Conservation (phyloP, 2,113 vertebrate genomes). For the Forbesichthys papilliferus region DNA sequence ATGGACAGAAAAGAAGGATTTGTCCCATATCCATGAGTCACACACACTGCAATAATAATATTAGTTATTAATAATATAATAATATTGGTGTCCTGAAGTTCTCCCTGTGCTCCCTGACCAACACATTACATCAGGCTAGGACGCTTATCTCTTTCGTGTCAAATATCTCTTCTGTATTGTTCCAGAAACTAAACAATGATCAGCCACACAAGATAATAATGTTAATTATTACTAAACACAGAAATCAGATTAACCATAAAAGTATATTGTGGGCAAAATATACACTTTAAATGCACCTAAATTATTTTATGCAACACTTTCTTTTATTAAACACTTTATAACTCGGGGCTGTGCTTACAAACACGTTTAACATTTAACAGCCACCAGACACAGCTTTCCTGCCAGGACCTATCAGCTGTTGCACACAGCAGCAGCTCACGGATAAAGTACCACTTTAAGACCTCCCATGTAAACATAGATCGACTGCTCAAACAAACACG, state of each 20-base stretch:
- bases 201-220: conserved; percentile 17
- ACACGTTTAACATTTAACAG: background rate
- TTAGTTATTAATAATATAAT: too few species aligned
- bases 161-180: conserved; percentile 22
- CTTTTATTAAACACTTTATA: conserved; percentile 10
- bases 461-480: background rate
- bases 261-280: conserved; percentile 1
- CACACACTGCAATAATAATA: conserved; percentile 19
- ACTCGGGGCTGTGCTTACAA: background rate
- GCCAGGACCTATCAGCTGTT: background rate
- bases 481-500: conserved; percentile 4
- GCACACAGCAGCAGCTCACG: background rate
- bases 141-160: conserved; percentile 19
- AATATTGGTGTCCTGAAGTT: conserved; percentile 34
- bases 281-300: conserved; percentile 45
- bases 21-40: conserved; percentile 53
- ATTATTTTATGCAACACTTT: conserved; percentile 13
- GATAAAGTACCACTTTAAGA: background rate
- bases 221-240: conserved; percentile 25
- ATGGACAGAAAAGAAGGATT: conserved; percentile 31
- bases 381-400: background rate
- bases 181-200: conserved; percentile 24
- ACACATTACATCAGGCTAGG: conserved; percentile 24
- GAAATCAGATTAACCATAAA: conserved; percentile 34
- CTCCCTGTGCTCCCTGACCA: conserved; percentile 24